Base-by-base conservation (phyloP, 2,113 vertebrate genomes). In the Perca schrenkii region DNA sequence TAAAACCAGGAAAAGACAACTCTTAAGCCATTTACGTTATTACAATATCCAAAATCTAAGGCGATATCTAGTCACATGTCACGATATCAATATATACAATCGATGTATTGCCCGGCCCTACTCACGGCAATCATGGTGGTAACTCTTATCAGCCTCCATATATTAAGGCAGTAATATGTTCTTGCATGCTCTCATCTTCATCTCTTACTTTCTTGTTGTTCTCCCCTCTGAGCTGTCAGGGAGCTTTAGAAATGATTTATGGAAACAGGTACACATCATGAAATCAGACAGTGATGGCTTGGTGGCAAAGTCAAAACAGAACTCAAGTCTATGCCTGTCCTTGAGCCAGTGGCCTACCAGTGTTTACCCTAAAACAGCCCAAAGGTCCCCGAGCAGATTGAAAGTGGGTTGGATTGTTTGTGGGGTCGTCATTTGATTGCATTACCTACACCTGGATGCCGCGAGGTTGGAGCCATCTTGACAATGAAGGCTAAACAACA, bases 361-460 rank as follows among this genome's bases (percentile, higher is more conserved):
- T 19, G 64, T 74, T 89, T 61, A 28, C 10, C 65, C 68, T 77
- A 52, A 85, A 87, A 80, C 46, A 54, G 50, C 77, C 69, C 57
- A 72, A 79, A 89, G 54, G 71, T 72, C 63, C 47, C 50, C 2
- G 71, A 70, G 80, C 77, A 86, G 86, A 88, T 83, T 89, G 79
- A 76, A 80, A 82, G 82, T 68, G 43, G 56, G 49, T 53, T 47
- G 16, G 3, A 16, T 40, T 80, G 75, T 77, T 80, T 82, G 72
- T 56, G 70, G 70, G 76, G 75, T 81, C 84, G 47, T 83, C 79
- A 83, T 89, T 89, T 94, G 92, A 93, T 94, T 91, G 92, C 89
- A 93, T 94, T 91, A 93, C 71, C 85, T 80, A 47, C 53, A 71
- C 87, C 84, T 86, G 65, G 86, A 79, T 84, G 85, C 85, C 31